Evolutionary conservation across 2,888 invertebrate genomes (phyloP).

Genomic region (Tigriopus californicus): DNA sequence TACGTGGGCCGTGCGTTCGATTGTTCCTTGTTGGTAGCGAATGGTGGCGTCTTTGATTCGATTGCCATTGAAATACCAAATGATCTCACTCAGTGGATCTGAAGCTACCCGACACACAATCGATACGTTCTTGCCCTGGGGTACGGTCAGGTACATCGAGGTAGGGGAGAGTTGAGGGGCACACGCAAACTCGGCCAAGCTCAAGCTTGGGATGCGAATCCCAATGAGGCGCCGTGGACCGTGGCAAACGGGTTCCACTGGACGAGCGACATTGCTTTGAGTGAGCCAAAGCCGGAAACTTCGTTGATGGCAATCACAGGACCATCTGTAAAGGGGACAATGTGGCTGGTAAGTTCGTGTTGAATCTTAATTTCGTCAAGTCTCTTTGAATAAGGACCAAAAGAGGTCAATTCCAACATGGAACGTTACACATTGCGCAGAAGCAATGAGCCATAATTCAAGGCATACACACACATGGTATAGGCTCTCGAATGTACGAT

Average conservation of each 20-base stretch:
- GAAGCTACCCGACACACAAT: neutral
- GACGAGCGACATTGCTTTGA: slow-evolving; percentile 52
- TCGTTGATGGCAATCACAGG: slow-evolving; percentile 62
- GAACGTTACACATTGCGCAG: too few relatives aligned
- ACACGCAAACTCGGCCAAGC: slow-evolving; percentile 54
- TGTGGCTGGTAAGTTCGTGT: too few relatives aligned
- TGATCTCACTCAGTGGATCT: neutral
- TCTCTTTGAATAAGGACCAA: neutral
- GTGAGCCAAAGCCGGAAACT: slow-evolving; percentile 58
- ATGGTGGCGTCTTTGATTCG: neutral
- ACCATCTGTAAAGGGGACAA: neutral
- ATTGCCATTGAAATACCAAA: slow-evolving; percentile 4
- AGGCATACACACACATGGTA: too few relatives aligned
- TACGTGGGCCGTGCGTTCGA: too few relatives aligned
- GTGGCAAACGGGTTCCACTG: slow-evolving; percentile 55
- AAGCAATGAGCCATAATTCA: too few relatives aligned
- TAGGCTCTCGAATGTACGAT: too few relatives aligned
- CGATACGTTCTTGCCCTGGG: slow-evolving; percentile 6
- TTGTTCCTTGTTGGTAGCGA: too few relatives aligned
- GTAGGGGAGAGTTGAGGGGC: slow-evolving; percentile 56
- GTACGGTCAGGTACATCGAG: slow-evolving; percentile 39
- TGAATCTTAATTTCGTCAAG: neutral
- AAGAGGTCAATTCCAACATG: too few relatives aligned
- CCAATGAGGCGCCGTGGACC: slow-evolving; percentile 46
- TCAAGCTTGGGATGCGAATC: slow-evolving; percentile 45